phyloP scores from a whole-genome alignment of 2,797 vertebrate genomes.

The Erethizon dorsatum region DNA sequence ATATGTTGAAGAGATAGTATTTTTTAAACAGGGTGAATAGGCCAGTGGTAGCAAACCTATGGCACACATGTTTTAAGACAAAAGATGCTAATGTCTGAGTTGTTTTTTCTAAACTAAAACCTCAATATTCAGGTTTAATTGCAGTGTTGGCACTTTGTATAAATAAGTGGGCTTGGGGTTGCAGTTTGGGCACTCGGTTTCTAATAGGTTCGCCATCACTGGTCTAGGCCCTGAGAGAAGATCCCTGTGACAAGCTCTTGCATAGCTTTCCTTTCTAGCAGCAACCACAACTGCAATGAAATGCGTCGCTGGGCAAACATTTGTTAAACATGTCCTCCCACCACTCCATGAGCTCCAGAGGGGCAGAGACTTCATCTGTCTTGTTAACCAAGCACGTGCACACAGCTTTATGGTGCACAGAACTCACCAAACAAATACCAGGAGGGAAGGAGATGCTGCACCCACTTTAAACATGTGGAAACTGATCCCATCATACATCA shows the following conservation, averaged over 20 bases:
- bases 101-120: background rate
- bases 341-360: background rate
- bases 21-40: conserved; percentile 18
- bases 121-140: background rate
- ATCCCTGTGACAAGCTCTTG: background rate
- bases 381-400: background rate
- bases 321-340: background rate
- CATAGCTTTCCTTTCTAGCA: background rate
- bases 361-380: background rate
- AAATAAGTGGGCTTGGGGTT: background rate
- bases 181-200: background rate
- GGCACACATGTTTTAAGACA: background rate
- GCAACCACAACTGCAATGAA: background rate
- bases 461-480: conserved; percentile 7
- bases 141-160: background rate
- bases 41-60: background rate
- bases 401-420: rapidly evolving
- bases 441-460: background rate
- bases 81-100: background rate
- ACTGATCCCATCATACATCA: background rate
- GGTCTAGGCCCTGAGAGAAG: background rate
- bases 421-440: background rate
- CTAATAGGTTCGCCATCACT: background rate
- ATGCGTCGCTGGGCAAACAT: background rate
- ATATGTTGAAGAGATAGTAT: background rate